These are phyloP conservation scores for Pogonognathellus flavescens DNA, from an alignment of 1,140 invertebrate species.

Conservation along the genomic window DNA sequence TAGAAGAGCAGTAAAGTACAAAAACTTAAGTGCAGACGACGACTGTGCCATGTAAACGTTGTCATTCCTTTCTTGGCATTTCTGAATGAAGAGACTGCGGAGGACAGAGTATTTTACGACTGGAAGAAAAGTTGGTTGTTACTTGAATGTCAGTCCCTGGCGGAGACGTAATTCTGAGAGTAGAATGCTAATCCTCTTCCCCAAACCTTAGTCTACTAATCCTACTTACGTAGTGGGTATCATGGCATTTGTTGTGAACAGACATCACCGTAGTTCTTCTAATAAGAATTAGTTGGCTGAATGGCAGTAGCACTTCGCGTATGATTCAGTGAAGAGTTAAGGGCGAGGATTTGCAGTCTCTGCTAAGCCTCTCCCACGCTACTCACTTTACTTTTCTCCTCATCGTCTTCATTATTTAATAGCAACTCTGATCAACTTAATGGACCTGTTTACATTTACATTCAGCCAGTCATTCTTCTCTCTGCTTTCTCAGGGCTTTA, in stretches of 20 bases:
- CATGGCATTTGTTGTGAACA: constrained; percentile 11
- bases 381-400: constrained; percentile 33
- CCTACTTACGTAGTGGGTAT: constrained; percentile 7
- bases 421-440: constrained; percentile 45
- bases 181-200: constrained; percentile 29
- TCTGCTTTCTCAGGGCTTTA: background rate
- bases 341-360: background rate
- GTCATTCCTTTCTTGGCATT: too few relatives aligned
- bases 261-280: too few relatives aligned
- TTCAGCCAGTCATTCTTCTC: background rate
- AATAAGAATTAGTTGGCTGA: too few relatives aligned
- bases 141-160: background rate
- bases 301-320: too few relatives aligned
- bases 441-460: constrained; percentile 55
- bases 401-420: constrained; percentile 17
- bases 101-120: too few relatives aligned
- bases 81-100: too few relatives aligned
- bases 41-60: too few relatives aligned
- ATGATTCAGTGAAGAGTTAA: too few relatives aligned
- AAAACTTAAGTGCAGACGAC: too few relatives aligned
- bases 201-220: constrained; percentile 15
- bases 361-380: constrained; percentile 44
- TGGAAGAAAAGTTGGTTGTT: background rate
- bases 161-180: constrained; percentile 9
- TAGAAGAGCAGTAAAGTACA: too few relatives aligned